Evolutionary conservation across 2,797 vertebrate genomes (phyloP), one percentile per base, ranked within the genome.

Genomic region (Mastacembelus armatus): DNA sequence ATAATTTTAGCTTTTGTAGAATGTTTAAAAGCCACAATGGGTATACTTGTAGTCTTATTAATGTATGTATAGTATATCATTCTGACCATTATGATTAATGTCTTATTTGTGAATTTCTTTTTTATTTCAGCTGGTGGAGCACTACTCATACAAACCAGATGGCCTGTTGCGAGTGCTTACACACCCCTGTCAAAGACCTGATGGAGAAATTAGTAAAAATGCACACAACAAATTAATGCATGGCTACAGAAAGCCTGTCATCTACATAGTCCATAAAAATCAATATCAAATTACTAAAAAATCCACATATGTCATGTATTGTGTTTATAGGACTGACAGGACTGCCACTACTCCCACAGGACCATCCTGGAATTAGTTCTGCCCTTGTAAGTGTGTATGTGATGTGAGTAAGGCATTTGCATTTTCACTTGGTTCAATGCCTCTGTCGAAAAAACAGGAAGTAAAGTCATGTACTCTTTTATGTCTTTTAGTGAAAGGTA

Each of bases 101-200:
- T n/a, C n/a, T 10, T 77, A n/a, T 38, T 18, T 57, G 8, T 66
- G 9, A 64, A 4, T 21, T 18, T 55, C 8, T 74, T 19, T 7
- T 45, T 30, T 35, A 10, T 36, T 15, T 29, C 79, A 99, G 98
- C 86, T 99, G 78, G 96, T 99, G 47, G 98, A 99, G 65, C 97
- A 99, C 84, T 99, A 99, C 86, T 98, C 96, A 0, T 98, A 98
- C 83, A 99, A 99, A 87, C 93, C 97, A 21, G 98, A 99, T 14
- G 98, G 98, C 30, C 92, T 99, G 16, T 87, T 98, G 63, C 89
- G 94, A 54, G 95, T 96, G 50, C 93, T 99, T n/a, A 98, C 95
- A 0, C 91, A 96, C 35, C 86, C 96, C 2, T 97, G 97, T 80
- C 78, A 92, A 22, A 88, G 93, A 65, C 85, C 91, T 3, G 90